Percentiles rank a stretch among this genome's conserved stretches.
Evolutionary conservation across 1,140 invertebrate genomes (phyloP).

Genomic region (Plectrocnemia conspersa): DNA sequence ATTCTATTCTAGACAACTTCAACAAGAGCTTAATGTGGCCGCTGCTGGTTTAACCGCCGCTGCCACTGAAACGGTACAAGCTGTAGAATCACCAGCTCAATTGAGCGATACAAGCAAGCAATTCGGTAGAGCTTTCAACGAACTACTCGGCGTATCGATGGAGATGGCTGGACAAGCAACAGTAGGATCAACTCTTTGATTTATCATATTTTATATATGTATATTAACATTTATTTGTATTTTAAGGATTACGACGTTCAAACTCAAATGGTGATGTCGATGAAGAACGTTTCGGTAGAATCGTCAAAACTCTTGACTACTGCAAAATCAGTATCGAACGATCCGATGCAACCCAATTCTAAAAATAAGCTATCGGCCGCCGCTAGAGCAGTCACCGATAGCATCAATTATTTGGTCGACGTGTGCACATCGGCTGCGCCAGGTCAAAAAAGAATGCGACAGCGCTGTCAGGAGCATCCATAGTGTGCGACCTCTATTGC

Average conservation of each 20-base stretch:
- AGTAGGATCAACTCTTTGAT: constrained; percentile 36
- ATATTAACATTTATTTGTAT: constrained; percentile 13
- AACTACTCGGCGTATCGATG: constrained; percentile 70
- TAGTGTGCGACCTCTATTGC: constrained; percentile 73
- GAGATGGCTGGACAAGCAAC: constrained; percentile 77
- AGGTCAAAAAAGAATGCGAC: constrained; percentile 92
- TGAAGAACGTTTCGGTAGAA: constrained; percentile 82
- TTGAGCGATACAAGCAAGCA: constrained; percentile 69
- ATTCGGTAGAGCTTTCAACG: constrained; percentile 75
- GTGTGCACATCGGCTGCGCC: constrained; percentile 79
- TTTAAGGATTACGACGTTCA: constrained; percentile 62
- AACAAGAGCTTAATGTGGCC: constrained; percentile 76
- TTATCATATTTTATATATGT: constrained; percentile 2
- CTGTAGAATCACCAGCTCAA: constrained; percentile 61
- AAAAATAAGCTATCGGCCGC: constrained; percentile 85
- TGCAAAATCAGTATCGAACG: constrained; percentile 83
- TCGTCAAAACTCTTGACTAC: constrained; percentile 84
- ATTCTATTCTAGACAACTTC: constrained; percentile 61
- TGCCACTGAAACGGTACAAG: constrained; percentile 70
- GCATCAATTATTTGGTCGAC: constrained; percentile 84
- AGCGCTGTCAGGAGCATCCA: constrained; percentile 93
- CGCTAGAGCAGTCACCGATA: constrained; percentile 85
- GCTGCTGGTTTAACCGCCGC: constrained; percentile 79
- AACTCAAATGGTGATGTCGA: constrained; percentile 74
- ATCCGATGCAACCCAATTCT: constrained; percentile 83